Evolutionary conservation across 2,113 vertebrate species (phyloP).

Genomic region (Haemorhous mexicanus): DNA sequence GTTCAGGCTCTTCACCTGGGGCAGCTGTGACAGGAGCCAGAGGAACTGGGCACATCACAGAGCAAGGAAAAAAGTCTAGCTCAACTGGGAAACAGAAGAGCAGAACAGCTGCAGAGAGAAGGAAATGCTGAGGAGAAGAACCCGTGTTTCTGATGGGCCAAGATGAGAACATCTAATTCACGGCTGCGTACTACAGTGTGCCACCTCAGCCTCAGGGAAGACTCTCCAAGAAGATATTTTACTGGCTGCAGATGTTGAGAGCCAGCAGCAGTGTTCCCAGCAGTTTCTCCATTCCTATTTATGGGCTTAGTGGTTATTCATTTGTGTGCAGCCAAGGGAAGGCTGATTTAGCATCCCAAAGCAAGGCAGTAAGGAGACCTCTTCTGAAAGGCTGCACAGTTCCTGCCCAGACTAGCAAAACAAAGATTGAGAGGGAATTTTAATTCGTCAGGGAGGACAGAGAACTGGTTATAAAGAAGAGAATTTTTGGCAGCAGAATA

Average conservation of each 20-base stretch:
- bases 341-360: background rate
- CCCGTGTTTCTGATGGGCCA: background rate
- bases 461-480: background rate
- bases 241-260: background rate
- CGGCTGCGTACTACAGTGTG: background rate
- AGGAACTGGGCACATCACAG: background rate
- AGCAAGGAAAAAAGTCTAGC: background rate
- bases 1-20: background rate
- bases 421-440: background rate
- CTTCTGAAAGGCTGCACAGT: background rate
- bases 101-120: background rate
- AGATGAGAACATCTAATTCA: background rate
- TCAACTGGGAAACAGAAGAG: background rate
- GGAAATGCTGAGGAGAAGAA: background rate
- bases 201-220: background rate
- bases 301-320: background rate
- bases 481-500: background rate
- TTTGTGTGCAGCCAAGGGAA: background rate
- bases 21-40: background rate
- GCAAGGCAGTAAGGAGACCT: background rate
- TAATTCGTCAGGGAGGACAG: background rate
- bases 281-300: background rate
- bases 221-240: background rate
- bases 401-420: background rate
- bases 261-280: background rate